phyloP scores from a whole-genome alignment of 2,888 invertebrate species.

The Cerceris ruficornis region DNA sequence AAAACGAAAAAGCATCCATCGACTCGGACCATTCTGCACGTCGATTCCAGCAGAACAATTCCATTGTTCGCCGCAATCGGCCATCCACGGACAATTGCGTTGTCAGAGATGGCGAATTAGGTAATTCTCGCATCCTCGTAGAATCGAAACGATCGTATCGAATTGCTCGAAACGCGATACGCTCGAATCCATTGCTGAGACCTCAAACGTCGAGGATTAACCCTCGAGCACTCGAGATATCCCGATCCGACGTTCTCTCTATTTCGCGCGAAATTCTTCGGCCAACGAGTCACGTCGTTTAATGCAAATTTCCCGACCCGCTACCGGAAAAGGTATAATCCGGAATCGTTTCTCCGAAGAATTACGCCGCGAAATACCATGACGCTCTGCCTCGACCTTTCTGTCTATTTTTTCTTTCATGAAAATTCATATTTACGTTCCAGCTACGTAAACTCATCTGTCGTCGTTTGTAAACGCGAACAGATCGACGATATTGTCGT shows the following conservation, averaged over 20 bases:
- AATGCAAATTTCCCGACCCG: conserved; percentile 11
- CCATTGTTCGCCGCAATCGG: no score
- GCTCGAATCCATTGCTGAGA: not conserved
- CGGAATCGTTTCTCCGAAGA: not conserved
- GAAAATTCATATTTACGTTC: no score
- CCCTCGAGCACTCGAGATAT: not conserved
- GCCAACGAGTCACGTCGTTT: not conserved
- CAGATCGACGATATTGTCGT: no score
- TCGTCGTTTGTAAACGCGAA: no score
- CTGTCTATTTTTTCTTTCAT: no score
- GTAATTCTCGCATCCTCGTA: conserved; percentile 8
- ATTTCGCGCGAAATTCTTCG: conserved; percentile 1
- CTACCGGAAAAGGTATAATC: not conserved
- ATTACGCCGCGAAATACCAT: no score
- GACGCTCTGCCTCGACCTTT: no score
- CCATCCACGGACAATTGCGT: no score
- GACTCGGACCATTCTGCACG: no score
- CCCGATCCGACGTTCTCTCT: not conserved
- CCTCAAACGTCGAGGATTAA: conserved; percentile 1
- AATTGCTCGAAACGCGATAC: not conserved
- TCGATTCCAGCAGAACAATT: no score
- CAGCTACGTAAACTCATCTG: no score
- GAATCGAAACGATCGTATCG: not conserved
- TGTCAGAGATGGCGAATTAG: conserved; percentile 1
- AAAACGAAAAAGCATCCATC: no score